Evolutionary conservation across 2,797 vertebrate species (phyloP), one percentile per base, ranked within the genome.

Genomic region (Agapornis canus): DNA sequence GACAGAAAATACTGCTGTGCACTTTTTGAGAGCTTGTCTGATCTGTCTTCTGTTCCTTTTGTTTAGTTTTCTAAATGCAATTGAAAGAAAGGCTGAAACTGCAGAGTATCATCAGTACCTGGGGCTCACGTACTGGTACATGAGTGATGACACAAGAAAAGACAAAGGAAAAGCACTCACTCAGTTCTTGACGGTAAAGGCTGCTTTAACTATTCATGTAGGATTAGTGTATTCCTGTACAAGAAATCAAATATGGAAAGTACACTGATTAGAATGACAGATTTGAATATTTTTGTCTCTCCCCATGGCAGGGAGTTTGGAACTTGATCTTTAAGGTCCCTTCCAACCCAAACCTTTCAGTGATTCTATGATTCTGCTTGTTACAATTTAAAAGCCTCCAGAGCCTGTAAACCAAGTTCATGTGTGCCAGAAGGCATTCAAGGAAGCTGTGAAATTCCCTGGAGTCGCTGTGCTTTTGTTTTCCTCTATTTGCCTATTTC

Each of bases 81-180:
- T 98, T 81, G 97, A 97, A 93, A 98, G 97, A 86, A 98, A 97
- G 85, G 95, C 98, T 64, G 98, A 98, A 70, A 97, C 95, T 94
- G 99, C 98, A 51, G 98, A 99, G 49, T 98, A 98, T 97, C 98
- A 98, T 94, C 98, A 98, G 73, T 97, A 98, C 57, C 97, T 99
- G 83, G 99, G 99, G 4, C 94, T 97, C 60, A 98, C 99, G 1
- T 99, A 99, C 68, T 99, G 99, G 99, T 98, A 98, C 95, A 99
- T 99, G 98, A 98, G 98, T 61, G 98, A 99, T 95, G 99, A 99
- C 92, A 98, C 98, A 31, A 99, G 98, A 86, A 98, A 95, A 96
- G 99, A 99, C 94, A 98, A 98, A 91, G 97, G 98, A 90, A 99
- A 99, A 98, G 98, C 98, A 54, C 98, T 99, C 56, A 98, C 98